A percentile compares a stretch with the other conserved stretches of the same genome.
phyloP scores from a whole-genome alignment of 2,113 vertebrate species.

The Donacobius atricapilla region DNA sequence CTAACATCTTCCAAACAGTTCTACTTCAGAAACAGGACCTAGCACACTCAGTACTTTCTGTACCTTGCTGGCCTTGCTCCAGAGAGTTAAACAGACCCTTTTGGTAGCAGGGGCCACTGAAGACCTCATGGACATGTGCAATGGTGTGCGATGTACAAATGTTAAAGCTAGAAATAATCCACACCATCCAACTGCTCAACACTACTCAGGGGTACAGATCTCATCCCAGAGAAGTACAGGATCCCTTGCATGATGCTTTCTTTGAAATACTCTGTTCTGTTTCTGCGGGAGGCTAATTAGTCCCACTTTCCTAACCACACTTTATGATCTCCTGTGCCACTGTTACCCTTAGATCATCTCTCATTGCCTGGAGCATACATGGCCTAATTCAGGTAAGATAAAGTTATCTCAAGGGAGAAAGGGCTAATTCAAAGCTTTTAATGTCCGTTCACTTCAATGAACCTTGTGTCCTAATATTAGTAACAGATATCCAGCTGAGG shows the following conservation, averaged over 20 bases:
- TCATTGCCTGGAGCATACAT: neutral
- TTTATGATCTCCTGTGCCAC: neutral
- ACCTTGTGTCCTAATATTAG: neutral
- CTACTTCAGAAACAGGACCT: neutral
- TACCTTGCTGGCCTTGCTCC: neutral
- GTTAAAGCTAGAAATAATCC: neutral
- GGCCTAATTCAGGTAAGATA: neutral
- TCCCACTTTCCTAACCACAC: neutral
- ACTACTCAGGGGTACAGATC: neutral
- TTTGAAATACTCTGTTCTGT: neutral
- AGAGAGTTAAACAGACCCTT: neutral
- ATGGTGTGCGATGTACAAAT: neutral
- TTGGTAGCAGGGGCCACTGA: neutral
- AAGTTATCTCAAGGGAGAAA: neutral
- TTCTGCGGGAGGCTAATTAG: neutral
- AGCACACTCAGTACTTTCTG: neutral
- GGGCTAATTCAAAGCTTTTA: neutral
- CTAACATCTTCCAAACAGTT: neutral
- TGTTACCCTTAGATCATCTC: neutral
- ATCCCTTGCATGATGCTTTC: neutral
- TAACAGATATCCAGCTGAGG: neutral
- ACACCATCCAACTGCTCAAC: too few species aligned
- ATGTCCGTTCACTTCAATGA: neutral
- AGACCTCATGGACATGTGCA: neutral
- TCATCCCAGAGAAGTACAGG: neutral